Evolutionary conservation across 2,113 vertebrate species (phyloP), one percentile per base, ranked within the genome.

Genomic region (Megaceryle maxima): DNA sequence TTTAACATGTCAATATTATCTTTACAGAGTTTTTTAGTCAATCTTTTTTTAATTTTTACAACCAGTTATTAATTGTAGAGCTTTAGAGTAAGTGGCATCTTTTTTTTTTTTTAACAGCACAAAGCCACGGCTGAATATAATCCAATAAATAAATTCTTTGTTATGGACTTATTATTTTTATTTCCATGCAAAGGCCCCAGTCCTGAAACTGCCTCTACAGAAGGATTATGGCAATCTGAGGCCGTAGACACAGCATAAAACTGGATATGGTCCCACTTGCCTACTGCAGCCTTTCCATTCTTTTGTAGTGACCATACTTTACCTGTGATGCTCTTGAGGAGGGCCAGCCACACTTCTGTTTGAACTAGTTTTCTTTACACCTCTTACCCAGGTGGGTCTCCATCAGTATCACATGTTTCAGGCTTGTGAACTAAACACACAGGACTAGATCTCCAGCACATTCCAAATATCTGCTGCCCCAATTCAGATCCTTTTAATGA

Each of bases 51-150:
- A 24, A 41, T 19, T 89, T 89, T 92, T 66, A 88, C 33, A 48
- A 35, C 10, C 10, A 29, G 10, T 66, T 77, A 73, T 74, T 67
- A 80, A 83, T 50, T 55, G 35, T 9, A 75, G 12, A 15, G 3
- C 46, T 92, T 88, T 81, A 46, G 31, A 77, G 14, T 29, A 85
- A 76, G 33, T 10, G 7, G 7, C 28, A 80, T 41, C 63, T n/a
- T 60, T 33, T 82, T 91, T 50, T 92, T 51, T 82, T 91, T 50
- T 92, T 51, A 77, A 88, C 31, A 56, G 10, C 37, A 57, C 5
- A 74, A 62, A 77, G 19, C 6, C 7, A 7, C 48, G 74, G 19
- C 50, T 50, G 39, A 76, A 53, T 20, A 51, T 31, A 80, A 68
- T 53, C 11, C 25, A 73, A 73, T 44, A 94, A 81, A 81, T 62